Base-by-base conservation (phyloP, 30 jellyfish, hydroid and myxozoan species). In the Pelagia noctiluca region DNA sequence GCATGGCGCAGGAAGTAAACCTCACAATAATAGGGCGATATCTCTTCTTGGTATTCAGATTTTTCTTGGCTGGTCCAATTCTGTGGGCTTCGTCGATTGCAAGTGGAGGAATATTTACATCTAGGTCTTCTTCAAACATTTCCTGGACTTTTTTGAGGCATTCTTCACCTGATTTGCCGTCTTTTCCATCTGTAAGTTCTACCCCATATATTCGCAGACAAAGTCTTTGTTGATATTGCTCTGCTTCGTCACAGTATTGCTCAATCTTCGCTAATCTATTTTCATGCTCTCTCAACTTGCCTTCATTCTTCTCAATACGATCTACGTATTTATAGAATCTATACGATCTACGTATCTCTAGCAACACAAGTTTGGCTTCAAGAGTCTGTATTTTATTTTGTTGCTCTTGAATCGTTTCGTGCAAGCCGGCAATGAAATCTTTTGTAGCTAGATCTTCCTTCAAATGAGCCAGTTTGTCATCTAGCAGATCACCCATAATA, bases 361-460 rank as follows among this genome's bases (percentile, higher is more conserved):
- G n/a, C n/a, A n/a, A n/a, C n/a, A n/a, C n/a, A n/a, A n/a, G n/a
- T n/a, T n/a, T n/a, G n/a, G n/a, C n/a, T n/a, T n/a, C n/a, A n/a
- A n/a, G n/a, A n/a, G n/a, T n/a, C n/a, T n/a, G n/a, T n/a, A n/a
- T n/a, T n/a, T n/a, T n/a, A n/a, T n/a, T n/a, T n/a, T 60, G 72
- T 60, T 4, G 72, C 10, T 60, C 8, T 60, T 60, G 23, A n/a
- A 60, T 60, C 23, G 10, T 60, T 60, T 60, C 72, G 72, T n/a
- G 72, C 29, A 60, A 60, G 21, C 23, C 8, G 72, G 21, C 23
- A 60, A 60, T n/a, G 72, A 10, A 26, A 60, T 60, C 72, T n/a
- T 60, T 60, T 60, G 72, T 60, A 8, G 72, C 72, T 5, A 60
- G 72, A 60, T 60, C 72, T 60, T 60, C 21, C 72, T 60, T 60